These are phyloP conservation scores for Cranoglanis bouderius DNA, from an alignment of 2,113 vertebrate species.

Conservation along the genomic window DNA sequence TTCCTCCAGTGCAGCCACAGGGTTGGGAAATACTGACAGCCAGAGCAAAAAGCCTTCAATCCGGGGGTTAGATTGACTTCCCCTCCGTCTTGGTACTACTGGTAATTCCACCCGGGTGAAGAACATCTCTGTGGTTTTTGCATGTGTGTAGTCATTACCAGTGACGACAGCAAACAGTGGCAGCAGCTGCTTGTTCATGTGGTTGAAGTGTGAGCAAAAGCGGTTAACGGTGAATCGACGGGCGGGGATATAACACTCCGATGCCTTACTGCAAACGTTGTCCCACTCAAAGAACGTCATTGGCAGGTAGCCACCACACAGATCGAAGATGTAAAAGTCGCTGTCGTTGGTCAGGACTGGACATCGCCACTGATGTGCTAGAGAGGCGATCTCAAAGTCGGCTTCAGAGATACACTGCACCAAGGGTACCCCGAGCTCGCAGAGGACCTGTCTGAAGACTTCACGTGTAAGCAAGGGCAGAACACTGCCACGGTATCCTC, in stretches of 20 bases:
- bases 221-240: conserved; percentile 71
- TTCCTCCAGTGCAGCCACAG: conserved; percentile 70
- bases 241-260: conserved; percentile 76
- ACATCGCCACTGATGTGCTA: conserved; percentile 88
- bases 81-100: conserved; percentile 41
- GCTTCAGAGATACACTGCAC: conserved; percentile 89
- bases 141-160: conserved; percentile 83
- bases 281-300: conserved; percentile 84
- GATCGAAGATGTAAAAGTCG: conserved; percentile 91
- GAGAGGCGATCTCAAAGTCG: conserved; percentile 86
- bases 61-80: conserved; percentile 66
- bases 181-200: conserved; percentile 73
- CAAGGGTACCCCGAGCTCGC: conserved; percentile 74
- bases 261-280: conserved; percentile 63
- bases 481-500: conserved; percentile 73
- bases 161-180: conserved; percentile 85
- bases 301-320: conserved; percentile 85
- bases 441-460: conserved; percentile 84
- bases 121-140: conserved; percentile 69
- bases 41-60: conserved; percentile 81
- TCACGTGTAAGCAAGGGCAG: conserved; percentile 81
- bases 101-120: conserved; percentile 62
- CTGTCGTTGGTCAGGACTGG: conserved; percentile 90
- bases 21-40: conserved; percentile 77
- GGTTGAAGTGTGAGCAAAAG: conserved; percentile 79